phyloP scores from a whole-genome alignment of 2,113 vertebrate species.

The Cryptomyrus ogoouensis region DNA sequence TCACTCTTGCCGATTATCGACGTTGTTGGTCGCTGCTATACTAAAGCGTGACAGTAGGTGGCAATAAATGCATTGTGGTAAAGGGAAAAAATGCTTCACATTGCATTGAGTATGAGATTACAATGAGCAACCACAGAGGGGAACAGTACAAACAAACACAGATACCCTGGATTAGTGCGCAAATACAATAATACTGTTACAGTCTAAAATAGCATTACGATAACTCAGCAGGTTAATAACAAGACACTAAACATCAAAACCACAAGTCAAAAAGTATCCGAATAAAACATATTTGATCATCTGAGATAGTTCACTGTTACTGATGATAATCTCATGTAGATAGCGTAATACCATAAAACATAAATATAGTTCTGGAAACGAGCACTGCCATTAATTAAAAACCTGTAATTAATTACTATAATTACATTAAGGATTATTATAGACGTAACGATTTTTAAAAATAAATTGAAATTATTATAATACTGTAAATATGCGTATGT shows the following conservation, averaged over 20 bases:
- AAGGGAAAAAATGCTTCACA: neutral
- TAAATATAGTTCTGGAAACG: neutral
- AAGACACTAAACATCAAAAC: neutral
- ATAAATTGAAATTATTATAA: neutral
- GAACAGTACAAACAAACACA: conserved; percentile 32
- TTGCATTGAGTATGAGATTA: conserved; percentile 32
- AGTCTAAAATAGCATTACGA: conserved; percentile 18
- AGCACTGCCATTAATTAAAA: neutral
- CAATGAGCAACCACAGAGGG: conserved; percentile 41
- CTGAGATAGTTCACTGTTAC: neutral
- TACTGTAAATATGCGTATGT: neutral
- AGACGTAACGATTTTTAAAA: neutral
- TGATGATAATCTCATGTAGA: conserved; percentile 8
- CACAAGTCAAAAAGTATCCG: conserved; percentile 1
- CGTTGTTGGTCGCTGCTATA: conserved; percentile 24
- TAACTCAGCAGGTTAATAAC: conserved; percentile 12
- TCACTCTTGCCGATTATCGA: neutral
- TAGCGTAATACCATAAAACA: conserved; percentile 8
- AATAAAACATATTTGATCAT: conserved; percentile 6
- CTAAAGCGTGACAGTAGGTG: conserved; percentile 53
- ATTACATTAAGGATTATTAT: neutral
- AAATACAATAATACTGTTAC: conserved; percentile 18
- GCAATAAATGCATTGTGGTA: conserved; percentile 57
- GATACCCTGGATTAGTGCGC: conserved; percentile 13
- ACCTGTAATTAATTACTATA: neutral